Base-by-base conservation (phyloP, 2,797 vertebrate species). In the Tokudaia muenninki region DNA sequence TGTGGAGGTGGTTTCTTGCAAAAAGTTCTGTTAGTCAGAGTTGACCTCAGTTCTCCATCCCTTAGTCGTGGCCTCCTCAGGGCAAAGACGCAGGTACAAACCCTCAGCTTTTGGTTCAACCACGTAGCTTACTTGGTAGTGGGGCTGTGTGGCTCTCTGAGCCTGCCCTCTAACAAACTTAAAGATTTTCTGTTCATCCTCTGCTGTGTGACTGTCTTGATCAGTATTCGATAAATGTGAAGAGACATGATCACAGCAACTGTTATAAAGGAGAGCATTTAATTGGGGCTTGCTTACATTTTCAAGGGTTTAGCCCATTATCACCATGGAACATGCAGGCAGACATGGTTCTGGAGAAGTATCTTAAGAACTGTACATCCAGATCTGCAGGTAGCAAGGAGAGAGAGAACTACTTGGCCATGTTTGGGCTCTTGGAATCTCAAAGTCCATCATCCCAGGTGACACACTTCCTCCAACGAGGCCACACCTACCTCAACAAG, bases 1-100 rank as follows among this genome's bases (percentile, higher is more conserved):
- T 4, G 0, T 16, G 4, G 47, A 6, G 13, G 17, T n/a, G 37
- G 41, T 6, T 6, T 16, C 61, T 31, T 13, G 4, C 31, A 4
- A 17, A 57, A 65, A 80, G 34, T 22, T 2, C 2, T 24, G 50
- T 37, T 3, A 29, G n/a, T n/a, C 79, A 26, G 74, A 34, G 29
- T 8, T n/a, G 6, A 10, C 63, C 10, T 3, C n/a, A 70, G 13
- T 8, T 55, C 26, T 24, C 41, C 19, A 5, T 8, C 34, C 63
- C 7, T 44, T 5, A 65, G 3, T 24, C 1, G 0, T 47, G 59
- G 21, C 72, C 17, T 91, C 55, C 7, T 0, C 2, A 13, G 47
- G 59, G 31, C 9, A 2, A 31, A 31, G 59, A 47, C 1, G 0
- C 3, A 22, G 17, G 16, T 26, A n/a, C 19, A 10, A 6, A 24